Evolutionary conservation across 1,140 invertebrate genomes (phyloP).

Genomic region (Maconellicoccus hirsutus): DNA sequence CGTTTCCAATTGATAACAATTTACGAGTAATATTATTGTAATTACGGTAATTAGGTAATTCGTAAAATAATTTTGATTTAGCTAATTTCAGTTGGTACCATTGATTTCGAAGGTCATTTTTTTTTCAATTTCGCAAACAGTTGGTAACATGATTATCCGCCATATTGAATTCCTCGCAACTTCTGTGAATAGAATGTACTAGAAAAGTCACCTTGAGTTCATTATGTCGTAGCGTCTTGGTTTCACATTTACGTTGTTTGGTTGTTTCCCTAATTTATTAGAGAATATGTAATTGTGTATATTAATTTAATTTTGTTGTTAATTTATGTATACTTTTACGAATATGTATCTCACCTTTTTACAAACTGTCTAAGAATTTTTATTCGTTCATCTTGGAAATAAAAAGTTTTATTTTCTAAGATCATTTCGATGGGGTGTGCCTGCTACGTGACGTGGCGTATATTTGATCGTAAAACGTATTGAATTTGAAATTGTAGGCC

Average conservation of each 20-base stretch:
- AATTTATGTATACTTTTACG: background rate
- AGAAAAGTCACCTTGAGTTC: constrained; percentile 7
- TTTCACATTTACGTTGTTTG: background rate
- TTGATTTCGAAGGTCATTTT: background rate
- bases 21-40: no score
- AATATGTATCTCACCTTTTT: background rate
- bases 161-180: background rate
- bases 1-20: no score
- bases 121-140: background rate
- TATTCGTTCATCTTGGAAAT: background rate
- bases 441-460: constrained; percentile 13
- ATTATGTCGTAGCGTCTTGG: background rate
- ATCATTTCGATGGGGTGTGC: constrained; percentile 13
- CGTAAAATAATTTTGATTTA: background rate
- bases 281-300: background rate
- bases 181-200: background rate
- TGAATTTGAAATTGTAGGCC: background rate
- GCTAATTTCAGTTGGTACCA: background rate
- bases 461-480: background rate
- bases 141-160: background rate
- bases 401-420: background rate
- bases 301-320: background rate
- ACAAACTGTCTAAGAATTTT: background rate
- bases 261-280: background rate
- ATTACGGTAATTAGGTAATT: no score